These are phyloP conservation scores for Pseudomyrmex pallidus DNA, from an alignment of 1,140 invertebrate species.

Conservation along the genomic window DNA sequence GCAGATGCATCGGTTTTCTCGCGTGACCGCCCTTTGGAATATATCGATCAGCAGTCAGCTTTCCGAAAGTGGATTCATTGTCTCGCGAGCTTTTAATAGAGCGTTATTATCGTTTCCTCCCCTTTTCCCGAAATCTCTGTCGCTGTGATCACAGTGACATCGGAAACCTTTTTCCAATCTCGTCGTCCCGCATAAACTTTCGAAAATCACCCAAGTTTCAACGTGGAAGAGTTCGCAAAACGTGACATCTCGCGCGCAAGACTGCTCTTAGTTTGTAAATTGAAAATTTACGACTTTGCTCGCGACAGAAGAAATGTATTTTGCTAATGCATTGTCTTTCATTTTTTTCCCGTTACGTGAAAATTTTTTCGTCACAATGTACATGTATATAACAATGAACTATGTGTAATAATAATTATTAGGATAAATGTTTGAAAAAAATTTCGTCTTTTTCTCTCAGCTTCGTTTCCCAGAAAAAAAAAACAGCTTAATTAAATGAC, in stretches of 20 bases:
- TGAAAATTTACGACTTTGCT: not conserved
- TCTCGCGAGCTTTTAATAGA: slow-evolving; percentile 51
- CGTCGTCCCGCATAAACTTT: not conserved
- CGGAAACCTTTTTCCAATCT: slow-evolving; percentile 54
- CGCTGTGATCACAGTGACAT: slow-evolving; percentile 8
- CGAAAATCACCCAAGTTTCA: slow-evolving; percentile 55
- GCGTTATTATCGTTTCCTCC: not conserved
- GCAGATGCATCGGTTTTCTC: slow-evolving; percentile 17
- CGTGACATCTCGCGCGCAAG: not conserved
- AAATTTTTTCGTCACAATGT: no score
- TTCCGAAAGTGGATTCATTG: not conserved
- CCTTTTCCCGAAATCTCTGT: slow-evolving; percentile 6
- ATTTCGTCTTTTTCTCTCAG: not conserved
- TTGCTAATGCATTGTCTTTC: not conserved
- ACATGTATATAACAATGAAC: no score
- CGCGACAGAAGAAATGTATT: not conserved
- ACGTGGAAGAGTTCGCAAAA: slow-evolving; percentile 50
- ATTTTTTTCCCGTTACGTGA: no score
- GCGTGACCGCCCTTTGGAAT: not conserved
- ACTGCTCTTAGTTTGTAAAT: slow-evolving; percentile 38
- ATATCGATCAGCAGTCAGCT: slow-evolving; percentile 16
- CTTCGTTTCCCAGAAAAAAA: not conserved
- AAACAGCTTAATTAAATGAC: slow-evolving; percentile 22
- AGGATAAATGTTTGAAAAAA: no score
- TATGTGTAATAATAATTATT: no score